A percentile compares a stretch with the other conserved stretches of the same genome.
These are phyloP conservation scores for Protaetia brevitarsis DNA, from an alignment of 1,140 invertebrate genomes.

Conservation along the genomic window DNA sequence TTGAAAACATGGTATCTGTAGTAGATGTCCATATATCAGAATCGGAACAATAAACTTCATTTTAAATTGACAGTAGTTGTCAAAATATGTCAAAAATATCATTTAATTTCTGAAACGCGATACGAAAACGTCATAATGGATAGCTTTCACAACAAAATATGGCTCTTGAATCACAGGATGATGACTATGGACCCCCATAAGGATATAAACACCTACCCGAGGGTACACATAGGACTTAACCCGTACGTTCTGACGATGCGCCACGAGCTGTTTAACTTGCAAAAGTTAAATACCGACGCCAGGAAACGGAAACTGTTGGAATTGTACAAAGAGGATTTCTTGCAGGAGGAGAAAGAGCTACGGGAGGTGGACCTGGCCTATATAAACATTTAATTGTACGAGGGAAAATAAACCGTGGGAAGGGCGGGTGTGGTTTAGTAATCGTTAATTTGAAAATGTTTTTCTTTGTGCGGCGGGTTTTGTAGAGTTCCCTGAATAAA, in stretches of 20 bases:
- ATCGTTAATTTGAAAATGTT: no score
- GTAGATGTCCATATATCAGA: no score
- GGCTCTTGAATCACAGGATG: not conserved
- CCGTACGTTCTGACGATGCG: conserved; percentile 18
- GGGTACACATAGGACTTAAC: conserved; percentile 19
- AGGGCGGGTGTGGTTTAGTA: no score
- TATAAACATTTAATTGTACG: conserved; percentile 28
- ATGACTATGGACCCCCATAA: not conserved
- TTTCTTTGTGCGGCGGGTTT: no score
- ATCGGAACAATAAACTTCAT: no score
- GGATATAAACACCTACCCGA: conserved; percentile 8
- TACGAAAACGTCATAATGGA: not conserved
- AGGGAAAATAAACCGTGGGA: no score
- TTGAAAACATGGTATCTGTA: no score
- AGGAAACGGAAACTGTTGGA: conserved; percentile 20
- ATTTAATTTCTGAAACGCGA: not conserved
- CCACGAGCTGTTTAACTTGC: conserved; percentile 18
- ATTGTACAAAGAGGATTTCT: conserved; percentile 22
- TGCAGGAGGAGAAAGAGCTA: conserved; percentile 29
- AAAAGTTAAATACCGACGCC: not conserved
- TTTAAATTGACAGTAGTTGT: no score
- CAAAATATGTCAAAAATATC: no score
- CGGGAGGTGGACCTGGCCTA: conserved; percentile 27
- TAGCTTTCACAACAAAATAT: not conserved
- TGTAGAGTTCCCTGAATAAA: no score